Percentiles rank a stretch among this genome's conserved stretches.
Conservation (phyloP, 2,113 vertebrate genomes). For the Mugil cephalus region DNA sequence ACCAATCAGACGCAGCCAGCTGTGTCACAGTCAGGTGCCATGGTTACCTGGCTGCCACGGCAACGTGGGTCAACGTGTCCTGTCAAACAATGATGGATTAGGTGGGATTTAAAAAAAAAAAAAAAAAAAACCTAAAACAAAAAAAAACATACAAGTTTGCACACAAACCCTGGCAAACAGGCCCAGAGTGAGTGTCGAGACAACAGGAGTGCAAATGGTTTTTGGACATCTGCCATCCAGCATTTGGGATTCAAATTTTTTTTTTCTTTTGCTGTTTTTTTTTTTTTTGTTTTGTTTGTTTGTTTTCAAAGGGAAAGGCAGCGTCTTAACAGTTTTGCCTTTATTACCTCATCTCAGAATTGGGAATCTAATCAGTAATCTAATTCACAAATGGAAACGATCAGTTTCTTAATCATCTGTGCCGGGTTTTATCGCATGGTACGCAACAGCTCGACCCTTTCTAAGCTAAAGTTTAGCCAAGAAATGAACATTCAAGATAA, state of each 20-base stretch:
- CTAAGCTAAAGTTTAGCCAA: neutral
- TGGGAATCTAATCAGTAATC: conserved; percentile 24
- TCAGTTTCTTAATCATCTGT: conserved; percentile 18
- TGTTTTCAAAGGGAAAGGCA: conserved; percentile 1
- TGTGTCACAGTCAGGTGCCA: conserved; percentile 70
- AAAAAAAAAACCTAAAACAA: conserved; percentile 12
- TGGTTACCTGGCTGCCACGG: conserved; percentile 75
- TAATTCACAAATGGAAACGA: conserved; percentile 21
- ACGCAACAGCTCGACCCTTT: neutral
- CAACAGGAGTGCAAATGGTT: conserved; percentile 54
- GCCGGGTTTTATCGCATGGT: conserved; percentile 10
- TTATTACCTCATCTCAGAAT: conserved; percentile 22
- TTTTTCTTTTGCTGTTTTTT: too few relatives aligned
- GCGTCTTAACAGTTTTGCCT: neutral
- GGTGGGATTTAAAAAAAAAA: conserved; percentile 2
- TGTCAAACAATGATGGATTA: conserved; percentile 70
- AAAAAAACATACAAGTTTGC: conserved; percentile 7
- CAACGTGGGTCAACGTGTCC: conserved; percentile 66
- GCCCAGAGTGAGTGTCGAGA: conserved; percentile 25
- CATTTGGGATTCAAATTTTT: conserved; percentile 47
- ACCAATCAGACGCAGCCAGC: conserved; percentile 68
- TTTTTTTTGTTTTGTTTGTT: too few relatives aligned
- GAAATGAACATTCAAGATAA: neutral
- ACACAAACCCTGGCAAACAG: conserved; percentile 1
- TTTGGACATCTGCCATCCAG: conserved; percentile 57